These are phyloP conservation scores for Zingel zingel DNA, from an alignment of 2,113 vertebrate genomes.

Conservation along the genomic window DNA sequence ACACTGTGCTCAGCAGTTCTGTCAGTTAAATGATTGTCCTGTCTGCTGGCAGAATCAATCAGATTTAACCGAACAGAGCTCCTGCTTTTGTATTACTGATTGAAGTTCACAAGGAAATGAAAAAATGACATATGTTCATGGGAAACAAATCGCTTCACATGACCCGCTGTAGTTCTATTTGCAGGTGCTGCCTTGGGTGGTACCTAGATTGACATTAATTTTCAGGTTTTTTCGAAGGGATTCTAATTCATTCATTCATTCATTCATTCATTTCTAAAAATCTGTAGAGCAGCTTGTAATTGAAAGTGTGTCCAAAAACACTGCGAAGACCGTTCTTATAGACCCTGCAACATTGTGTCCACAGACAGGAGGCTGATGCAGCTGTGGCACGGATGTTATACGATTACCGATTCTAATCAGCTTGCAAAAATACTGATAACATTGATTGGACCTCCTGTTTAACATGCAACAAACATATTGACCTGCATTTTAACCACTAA, in stretches of 20 bases:
- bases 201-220: not conserved
- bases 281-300: not conserved
- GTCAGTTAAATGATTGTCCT: slow-evolving; percentile 13
- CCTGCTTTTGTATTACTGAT: not conserved
- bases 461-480: slow-evolving; percentile 30
- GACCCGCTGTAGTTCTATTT: not conserved
- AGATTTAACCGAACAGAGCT: not conserved
- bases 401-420: slow-evolving; percentile 6
- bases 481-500: not conserved
- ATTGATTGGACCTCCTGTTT: slow-evolving; percentile 54
- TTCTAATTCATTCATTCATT: not conserved
- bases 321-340: not conserved
- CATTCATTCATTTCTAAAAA: not conserved
- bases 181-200: not conserved
- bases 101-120: not conserved
- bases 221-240: not conserved
- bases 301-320: not conserved
- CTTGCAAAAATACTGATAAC: slow-evolving; percentile 17
- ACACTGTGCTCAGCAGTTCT: slow-evolving; percentile 39
- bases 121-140: not conserved
- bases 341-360: not conserved
- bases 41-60: not conserved
- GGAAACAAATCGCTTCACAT: not conserved
- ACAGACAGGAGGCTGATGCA: not conserved
- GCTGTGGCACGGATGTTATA: not conserved